Percentiles rank a stretch among this genome's conserved stretches.
Conservation (phyloP, 2,113 vertebrate species). For the Cyanoliseus patagonus region DNA sequence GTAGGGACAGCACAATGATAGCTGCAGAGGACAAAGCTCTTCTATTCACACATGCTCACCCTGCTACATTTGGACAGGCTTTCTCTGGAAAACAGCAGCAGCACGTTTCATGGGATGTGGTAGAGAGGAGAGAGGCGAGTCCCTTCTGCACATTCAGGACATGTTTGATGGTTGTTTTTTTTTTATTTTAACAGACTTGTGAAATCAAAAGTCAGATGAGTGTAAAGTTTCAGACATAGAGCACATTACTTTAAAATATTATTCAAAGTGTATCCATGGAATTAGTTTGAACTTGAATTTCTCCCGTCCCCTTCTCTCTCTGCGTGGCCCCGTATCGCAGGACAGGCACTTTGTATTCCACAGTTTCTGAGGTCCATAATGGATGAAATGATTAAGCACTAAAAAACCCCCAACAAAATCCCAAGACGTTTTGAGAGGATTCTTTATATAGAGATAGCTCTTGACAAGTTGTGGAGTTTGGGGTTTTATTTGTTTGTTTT, state of each 20-base stretch:
- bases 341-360: background rate
- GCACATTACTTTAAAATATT: background rate
- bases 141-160: background rate
- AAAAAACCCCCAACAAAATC: background rate
- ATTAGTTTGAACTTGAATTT: background rate
- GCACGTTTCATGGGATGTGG: background rate
- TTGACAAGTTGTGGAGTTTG: background rate
- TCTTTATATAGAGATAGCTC: background rate
- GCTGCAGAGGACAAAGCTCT: conserved; percentile 61
- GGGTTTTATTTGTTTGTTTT: background rate
- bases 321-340: background rate
- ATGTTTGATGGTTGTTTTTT: background rate
- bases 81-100: conserved; percentile 20
- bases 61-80: conserved; percentile 24
- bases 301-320: background rate
- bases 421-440: background rate
- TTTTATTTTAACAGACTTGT: background rate
- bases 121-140: background rate
- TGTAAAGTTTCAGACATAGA: background rate
- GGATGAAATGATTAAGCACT: background rate
- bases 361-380: background rate
- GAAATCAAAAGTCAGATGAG: background rate
- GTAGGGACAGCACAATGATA: conserved; percentile 13
- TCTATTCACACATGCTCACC: conserved; percentile 24
- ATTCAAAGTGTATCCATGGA: background rate